Percentiles rank a stretch among this genome's conserved stretches.
Conservation (phyloP, 2,797 vertebrate species). For the Austrolebias charrua region DNA sequence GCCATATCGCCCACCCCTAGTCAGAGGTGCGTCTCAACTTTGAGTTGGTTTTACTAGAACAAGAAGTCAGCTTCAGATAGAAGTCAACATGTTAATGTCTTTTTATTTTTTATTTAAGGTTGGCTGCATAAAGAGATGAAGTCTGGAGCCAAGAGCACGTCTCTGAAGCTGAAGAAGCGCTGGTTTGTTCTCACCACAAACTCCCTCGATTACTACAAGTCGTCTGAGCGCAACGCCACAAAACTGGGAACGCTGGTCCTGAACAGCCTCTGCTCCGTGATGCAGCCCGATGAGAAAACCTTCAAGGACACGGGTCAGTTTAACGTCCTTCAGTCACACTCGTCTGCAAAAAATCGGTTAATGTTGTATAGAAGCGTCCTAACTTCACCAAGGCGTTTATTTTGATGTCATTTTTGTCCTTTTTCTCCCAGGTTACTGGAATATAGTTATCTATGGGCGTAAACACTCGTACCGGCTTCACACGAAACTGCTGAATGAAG, state of each 20-base stretch:
- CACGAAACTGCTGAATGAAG: conserved; percentile 91
- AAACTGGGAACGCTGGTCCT: conserved; percentile 92
- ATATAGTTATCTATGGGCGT: conserved; percentile 88
- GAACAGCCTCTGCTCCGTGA: conserved; percentile 90
- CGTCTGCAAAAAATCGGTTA: not conserved
- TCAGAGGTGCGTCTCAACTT: conserved; percentile 75
- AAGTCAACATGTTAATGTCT: not conserved
- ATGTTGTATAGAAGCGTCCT: too few relatives aligned
- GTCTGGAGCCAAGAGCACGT: conserved; percentile 84
- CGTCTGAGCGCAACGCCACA: conserved; percentile 84
- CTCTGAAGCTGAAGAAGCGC: conserved; percentile 92
- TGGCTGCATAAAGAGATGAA: conserved; percentile 94
- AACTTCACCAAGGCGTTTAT: too few relatives aligned
- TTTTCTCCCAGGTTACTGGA: conserved; percentile 86
- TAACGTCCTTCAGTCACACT: not conserved
- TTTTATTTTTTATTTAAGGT: conserved; percentile 67
- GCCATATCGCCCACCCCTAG: too few relatives aligned
- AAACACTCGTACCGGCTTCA: conserved; percentile 92
- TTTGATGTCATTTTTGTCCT: not conserved
- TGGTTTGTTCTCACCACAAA: conserved; percentile 92
- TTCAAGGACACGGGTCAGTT: conserved; percentile 89
- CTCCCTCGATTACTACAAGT: conserved; percentile 92
- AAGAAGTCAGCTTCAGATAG: not conserved
- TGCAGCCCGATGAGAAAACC: conserved; percentile 88
- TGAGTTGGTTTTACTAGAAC: not conserved